Conservation (phyloP, 1,140 invertebrate species). For the Psilanteris sp. region DNA sequence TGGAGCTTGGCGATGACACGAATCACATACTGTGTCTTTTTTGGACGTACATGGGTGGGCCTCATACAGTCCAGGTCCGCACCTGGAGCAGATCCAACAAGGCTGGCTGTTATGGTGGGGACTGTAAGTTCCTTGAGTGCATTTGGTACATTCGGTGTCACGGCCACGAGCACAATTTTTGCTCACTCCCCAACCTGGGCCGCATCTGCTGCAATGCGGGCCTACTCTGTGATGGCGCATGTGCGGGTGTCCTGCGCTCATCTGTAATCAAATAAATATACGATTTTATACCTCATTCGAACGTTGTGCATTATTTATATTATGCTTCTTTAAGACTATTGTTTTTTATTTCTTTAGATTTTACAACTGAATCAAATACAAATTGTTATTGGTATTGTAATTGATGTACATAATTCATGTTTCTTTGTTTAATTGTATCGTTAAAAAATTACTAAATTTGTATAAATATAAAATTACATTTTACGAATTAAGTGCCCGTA, state of each 20-base stretch:
- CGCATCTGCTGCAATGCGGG: slow-evolving; percentile 75
- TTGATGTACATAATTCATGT: too few relatives aligned
- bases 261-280: slow-evolving; percentile 59
- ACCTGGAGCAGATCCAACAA: slow-evolving; percentile 80
- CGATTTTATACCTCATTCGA: slow-evolving; percentile 14
- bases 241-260: slow-evolving; percentile 68
- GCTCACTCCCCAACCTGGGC: slow-evolving; percentile 78
- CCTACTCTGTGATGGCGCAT: slow-evolving; percentile 75
- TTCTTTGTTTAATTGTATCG: too few relatives aligned
- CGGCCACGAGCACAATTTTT: slow-evolving; percentile 69
- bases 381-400: too few relatives aligned
- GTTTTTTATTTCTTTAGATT: too few relatives aligned
- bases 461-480: too few relatives aligned
- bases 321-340: too few relatives aligned
- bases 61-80: slow-evolving; percentile 79
- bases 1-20: slow-evolving; percentile 72
- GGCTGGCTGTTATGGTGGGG: slow-evolving; percentile 77
- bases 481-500: too few relatives aligned
- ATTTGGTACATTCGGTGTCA: slow-evolving; percentile 77
- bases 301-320: too few relatives aligned
- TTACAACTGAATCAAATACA: too few relatives aligned
- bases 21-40: slow-evolving; percentile 80
- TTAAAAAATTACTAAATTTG: too few relatives aligned
- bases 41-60: slow-evolving; percentile 76
- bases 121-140: slow-evolving; percentile 75